Percentiles rank a stretch among this genome's conserved stretches.
These are phyloP conservation scores for Nannobrachium achirus DNA, from an alignment of 2,113 vertebrate genomes.

Conservation along the genomic window DNA sequence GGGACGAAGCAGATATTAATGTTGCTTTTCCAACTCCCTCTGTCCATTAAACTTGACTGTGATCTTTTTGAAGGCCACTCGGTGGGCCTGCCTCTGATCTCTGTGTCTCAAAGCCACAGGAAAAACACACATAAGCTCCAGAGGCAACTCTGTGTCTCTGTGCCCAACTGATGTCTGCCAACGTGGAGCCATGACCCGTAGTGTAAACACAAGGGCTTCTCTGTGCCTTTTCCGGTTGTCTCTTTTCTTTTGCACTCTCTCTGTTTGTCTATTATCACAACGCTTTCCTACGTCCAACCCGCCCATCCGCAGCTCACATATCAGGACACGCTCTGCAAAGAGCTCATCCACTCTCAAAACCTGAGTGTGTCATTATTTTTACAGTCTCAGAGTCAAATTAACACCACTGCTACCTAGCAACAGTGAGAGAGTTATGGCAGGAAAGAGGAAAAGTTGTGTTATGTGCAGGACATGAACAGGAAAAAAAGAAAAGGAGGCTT, in stretches of 20 bases:
- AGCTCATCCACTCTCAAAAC: not conserved
- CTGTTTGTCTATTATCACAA: slow-evolving; percentile 54
- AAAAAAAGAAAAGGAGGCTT: slow-evolving; percentile 40
- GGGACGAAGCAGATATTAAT: slow-evolving; percentile 50
- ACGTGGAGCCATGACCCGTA: slow-evolving; percentile 52
- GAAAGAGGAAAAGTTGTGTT: slow-evolving; percentile 54
- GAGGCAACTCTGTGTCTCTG: slow-evolving; percentile 24
- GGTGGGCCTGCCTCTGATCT: slow-evolving; percentile 36
- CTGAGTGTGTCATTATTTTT: too few relatives aligned
- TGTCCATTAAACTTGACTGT: slow-evolving; percentile 44
- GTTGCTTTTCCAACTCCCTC: slow-evolving; percentile 37
- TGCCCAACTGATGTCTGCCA: slow-evolving; percentile 35
- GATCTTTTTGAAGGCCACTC: slow-evolving; percentile 46
- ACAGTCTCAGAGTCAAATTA: too few relatives aligned
- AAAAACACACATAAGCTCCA: slow-evolving; percentile 37
- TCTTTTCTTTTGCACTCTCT: slow-evolving; percentile 41
- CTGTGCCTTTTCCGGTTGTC: slow-evolving; percentile 46
- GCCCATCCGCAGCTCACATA: slow-evolving; percentile 61
- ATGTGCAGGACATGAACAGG: slow-evolving; percentile 44
- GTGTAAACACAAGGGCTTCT: slow-evolving; percentile 58
- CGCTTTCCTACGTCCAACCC: slow-evolving; percentile 64
- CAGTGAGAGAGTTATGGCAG: slow-evolving; percentile 64
- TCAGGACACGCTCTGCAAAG: slow-evolving; percentile 3
- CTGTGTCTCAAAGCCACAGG: slow-evolving; percentile 31
- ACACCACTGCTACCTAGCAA: slow-evolving; percentile 42